Base-by-base conservation (phyloP, 2,797 vertebrate genomes). In the Clarias fuscus region DNA sequence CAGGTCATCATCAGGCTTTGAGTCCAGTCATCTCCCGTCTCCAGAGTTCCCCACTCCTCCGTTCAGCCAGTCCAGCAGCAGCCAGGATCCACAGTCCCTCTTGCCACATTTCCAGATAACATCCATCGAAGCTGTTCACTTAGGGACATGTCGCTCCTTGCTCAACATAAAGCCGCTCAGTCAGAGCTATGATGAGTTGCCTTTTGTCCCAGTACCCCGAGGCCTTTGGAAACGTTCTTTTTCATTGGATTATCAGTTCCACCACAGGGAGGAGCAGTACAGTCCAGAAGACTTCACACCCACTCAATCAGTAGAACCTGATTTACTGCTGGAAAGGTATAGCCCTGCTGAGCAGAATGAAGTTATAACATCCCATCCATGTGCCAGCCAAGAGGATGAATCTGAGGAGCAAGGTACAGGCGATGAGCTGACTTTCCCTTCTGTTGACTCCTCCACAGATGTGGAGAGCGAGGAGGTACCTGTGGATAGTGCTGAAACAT, bases 1-100 rank as follows among this genome's bases (percentile, higher is more conserved):
- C 92, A 96, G 96, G 93, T 96, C 95, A 0, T 92, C 95, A 0
- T 92, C 94, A 1, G 96, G 95, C 80, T 95, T 95, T 62, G 93
- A 93, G 90, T 96, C 96, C 88, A 93, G 88, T 89, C 95, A 94
- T 89, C 95, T 89, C 77, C 94, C 94, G 6, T 93, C 95, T 88
- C 94, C 94, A 53, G 94, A 92, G 91, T 92, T 90, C 90, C 95
- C 96, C 3, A 91, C 90, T 0, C 90, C 94, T 87, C 94, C 95
- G 11, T 77, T 95, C 58, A 91, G 85, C 40, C 93, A 93, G 87
- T 89, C 92, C 5, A 88, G 22, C 89, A 84, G 89, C 24, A 91
- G 93, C 77, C 90, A 91, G 20, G 83, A 86, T 61, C 62, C 84
- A 64, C 61, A 83, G 89, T 61, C 85, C 91, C 11, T 71, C 87